Percentiles rank a stretch among this genome's conserved stretches.
Conservation (phyloP, 1,140 invertebrate species). For the Habropoda laboriosa region DNA sequence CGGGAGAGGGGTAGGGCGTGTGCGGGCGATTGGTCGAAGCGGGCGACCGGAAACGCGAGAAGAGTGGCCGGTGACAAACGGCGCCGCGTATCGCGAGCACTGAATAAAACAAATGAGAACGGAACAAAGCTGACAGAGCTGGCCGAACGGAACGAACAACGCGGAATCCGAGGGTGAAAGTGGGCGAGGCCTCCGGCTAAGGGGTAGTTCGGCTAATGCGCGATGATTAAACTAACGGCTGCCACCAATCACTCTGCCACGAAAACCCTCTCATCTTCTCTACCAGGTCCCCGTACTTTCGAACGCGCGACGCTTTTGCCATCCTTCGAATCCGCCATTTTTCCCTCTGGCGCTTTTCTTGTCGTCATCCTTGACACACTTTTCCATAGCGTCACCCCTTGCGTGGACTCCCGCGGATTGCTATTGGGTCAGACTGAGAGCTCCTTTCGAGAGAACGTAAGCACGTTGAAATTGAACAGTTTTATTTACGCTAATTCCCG, state of each 20-base stretch:
- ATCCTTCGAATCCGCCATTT: constrained; percentile 53
- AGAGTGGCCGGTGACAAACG: constrained; percentile 74
- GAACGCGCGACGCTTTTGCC: constrained; percentile 18
- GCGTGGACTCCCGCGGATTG: no score
- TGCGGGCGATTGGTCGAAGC: constrained; percentile 35
- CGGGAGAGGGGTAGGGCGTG: no score
- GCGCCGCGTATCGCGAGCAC: constrained; percentile 70
- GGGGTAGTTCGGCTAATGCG: constrained; percentile 80
- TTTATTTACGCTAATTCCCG: no score
- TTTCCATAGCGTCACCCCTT: background rate
- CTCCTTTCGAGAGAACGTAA: no score
- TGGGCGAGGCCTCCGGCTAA: constrained; percentile 72
- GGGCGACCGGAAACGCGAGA: constrained; percentile 60
- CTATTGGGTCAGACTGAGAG: no score
- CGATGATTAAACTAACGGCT: constrained; percentile 82
- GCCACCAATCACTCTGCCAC: constrained; percentile 80
- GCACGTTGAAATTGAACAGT: no score
- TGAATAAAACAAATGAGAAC: constrained; percentile 67
- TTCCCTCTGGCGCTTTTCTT: constrained; percentile 41
- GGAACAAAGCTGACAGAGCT: constrained; percentile 61
- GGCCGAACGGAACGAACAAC: constrained; percentile 69
- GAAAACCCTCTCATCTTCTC: constrained; percentile 72
- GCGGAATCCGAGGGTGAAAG: constrained; percentile 77
- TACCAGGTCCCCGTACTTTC: constrained; percentile 30
- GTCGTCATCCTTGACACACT: constrained; percentile 26